Evolutionary conservation across 2,888 invertebrate species (phyloP).

Genomic region (Meandrusa payeni): DNA sequence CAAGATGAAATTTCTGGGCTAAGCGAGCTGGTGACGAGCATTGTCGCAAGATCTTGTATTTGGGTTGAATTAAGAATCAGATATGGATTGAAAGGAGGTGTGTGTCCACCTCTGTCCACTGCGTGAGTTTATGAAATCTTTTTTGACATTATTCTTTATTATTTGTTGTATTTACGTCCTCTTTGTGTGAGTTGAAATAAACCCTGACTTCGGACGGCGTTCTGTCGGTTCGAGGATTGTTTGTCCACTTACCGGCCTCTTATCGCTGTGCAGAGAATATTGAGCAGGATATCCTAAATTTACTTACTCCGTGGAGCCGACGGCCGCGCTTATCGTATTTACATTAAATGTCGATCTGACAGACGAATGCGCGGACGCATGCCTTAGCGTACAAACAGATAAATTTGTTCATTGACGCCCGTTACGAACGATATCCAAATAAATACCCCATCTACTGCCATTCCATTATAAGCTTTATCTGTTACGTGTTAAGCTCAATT

Average conservation of each 20-base stretch:
- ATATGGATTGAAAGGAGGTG: too few species aligned
- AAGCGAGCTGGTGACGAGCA: too few species aligned
- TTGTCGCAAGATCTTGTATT: too few species aligned
- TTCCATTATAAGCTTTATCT: slow-evolving; percentile 27
- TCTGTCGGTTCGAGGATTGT: slow-evolving; percentile 13
- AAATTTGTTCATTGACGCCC: slow-evolving; percentile 46
- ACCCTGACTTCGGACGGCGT: too few species aligned
- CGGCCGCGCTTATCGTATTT: slow-evolving; percentile 37
- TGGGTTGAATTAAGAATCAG: too few species aligned
- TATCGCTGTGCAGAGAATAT: slow-evolving; percentile 23
- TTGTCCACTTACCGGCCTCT: slow-evolving; percentile 4
- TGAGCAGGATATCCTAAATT: slow-evolving; percentile 33
- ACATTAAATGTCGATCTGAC: slow-evolving; percentile 37
- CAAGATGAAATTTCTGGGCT: too few species aligned
- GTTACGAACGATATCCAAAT: slow-evolving; percentile 36
- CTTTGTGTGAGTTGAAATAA: too few species aligned
- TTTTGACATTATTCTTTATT: too few species aligned
- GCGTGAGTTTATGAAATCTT: too few species aligned
- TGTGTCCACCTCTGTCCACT: too few species aligned
- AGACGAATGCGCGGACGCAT: slow-evolving; percentile 41
- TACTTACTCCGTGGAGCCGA: slow-evolving; percentile 23
- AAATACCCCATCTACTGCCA: slow-evolving; percentile 29
- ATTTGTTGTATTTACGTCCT: too few species aligned
- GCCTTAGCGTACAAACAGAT: slow-evolving; percentile 44
- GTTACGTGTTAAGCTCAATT: slow-evolving; percentile 24